Base-by-base conservation (phyloP, 2,113 vertebrate species). In the Sebastes fasciatus region DNA sequence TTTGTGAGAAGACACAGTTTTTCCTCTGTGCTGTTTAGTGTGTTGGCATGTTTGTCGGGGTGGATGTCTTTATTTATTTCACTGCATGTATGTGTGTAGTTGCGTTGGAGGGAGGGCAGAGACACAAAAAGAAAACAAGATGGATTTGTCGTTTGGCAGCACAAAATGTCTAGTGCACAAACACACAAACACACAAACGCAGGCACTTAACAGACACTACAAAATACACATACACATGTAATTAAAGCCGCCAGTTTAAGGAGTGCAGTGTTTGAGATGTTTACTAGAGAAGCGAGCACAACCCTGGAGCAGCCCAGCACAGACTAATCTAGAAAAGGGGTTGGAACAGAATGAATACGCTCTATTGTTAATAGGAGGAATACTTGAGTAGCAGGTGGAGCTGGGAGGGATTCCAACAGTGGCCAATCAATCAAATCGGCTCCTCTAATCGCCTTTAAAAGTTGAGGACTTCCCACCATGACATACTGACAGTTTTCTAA, bases 41-140 rank as follows among this genome's bases (percentile, higher is more conserved):
- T 75, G 71, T 80, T 85, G 80, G 74, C 71, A 72, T 88, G 79
- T 90, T 87, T 88, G 58, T 70, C n/a, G 23, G 42, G 51, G 69
- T 49, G 57, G 34, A 67, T 86, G 74, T 73, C 73, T 80, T 74
- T 86, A 55, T 85, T 75, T 81, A 68, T 52, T 79, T 68, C 51
- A 16, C 77, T 70, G 84, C 69, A 78, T 79, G 74, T 23, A 75
- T 54, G 49, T 62, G 74, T 77, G 66, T 65, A 68, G 43, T 43
- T 86, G 65, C 3, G 14, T 52, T 57, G 62, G 34, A 75, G 65
- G 42, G 54, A 64, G 61, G 67, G 74, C 63, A 87, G 16, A 58
- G 48, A 81, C 58, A 77, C 55, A 78, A 34, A 76, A 16, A 69
- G 7, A 74, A 77, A 68, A 64, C 77, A 17, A 57, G 43, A 63